Conservation (phyloP, 2,797 vertebrate species). For the Oreonectes daqikongensis region DNA sequence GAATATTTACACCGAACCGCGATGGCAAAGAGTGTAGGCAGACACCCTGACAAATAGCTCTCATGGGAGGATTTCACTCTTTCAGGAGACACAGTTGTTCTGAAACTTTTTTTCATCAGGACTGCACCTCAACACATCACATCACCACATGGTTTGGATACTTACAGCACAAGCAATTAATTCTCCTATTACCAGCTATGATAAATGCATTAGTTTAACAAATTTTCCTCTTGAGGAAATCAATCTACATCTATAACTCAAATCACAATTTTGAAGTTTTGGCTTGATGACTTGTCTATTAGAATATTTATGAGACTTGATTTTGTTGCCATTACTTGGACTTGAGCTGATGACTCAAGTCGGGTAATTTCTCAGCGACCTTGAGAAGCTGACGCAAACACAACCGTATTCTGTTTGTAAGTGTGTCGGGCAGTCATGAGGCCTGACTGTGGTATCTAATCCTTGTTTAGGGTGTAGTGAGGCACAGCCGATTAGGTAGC, state of each 20-base stretch:
- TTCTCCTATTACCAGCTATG: conserved; percentile 32
- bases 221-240: conserved; percentile 29
- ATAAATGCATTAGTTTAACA: conserved; percentile 18
- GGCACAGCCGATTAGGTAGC: conserved; percentile 90
- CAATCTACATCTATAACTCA: conserved; percentile 13
- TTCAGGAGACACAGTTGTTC: conserved; percentile 76
- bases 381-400: conserved; percentile 50
- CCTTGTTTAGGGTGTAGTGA: conserved; percentile 90
- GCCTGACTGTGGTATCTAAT: conserved; percentile 88
- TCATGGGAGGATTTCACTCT: conserved; percentile 78
- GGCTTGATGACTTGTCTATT: conserved; percentile 33
- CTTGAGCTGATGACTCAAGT: conserved; percentile 30
- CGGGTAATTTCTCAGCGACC: conserved; percentile 20
- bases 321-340: conserved; percentile 35
- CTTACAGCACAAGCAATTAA: conserved; percentile 56
- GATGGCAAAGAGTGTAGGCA: conserved; percentile 74
- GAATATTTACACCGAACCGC: conserved; percentile 81
- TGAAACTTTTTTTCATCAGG: conserved; percentile 66
- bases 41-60: conserved; percentile 80
- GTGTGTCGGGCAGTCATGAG: conserved; percentile 82
- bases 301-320: conserved; percentile 24
- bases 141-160: conserved; percentile 10
- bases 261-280: conserved; percentile 29
- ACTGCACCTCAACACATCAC: conserved; percentile 60
- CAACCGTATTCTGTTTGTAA: conserved; percentile 46